Conservation (phyloP, 2,888 invertebrate species). For the Agonum fuliginosum region DNA sequence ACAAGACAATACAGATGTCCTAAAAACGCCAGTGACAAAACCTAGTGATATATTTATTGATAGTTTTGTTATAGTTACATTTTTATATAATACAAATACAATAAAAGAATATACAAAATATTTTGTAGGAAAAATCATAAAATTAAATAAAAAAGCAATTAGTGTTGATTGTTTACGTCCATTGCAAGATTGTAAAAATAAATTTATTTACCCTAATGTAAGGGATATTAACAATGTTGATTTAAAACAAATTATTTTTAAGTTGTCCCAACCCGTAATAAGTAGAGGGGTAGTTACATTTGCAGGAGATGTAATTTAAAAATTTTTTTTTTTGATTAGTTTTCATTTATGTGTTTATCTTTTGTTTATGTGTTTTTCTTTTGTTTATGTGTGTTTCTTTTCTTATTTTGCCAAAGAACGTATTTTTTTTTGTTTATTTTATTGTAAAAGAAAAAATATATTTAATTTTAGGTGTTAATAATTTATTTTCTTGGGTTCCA, state of each 20-base stretch:
- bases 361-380: no score
- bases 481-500: no score
- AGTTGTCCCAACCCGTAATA: neutral
- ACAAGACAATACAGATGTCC: neutral
- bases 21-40: neutral
- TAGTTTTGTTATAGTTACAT: constrained; percentile 1
- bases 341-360: no score
- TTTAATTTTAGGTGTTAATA: no score
- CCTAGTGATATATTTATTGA: neutral
- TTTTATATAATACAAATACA: neutral
- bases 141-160: neutral
- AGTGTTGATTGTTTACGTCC: neutral
- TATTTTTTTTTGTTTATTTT: no score
- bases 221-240: no score
- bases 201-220: constrained; percentile 1
- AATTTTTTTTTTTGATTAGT: no score
- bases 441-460: no score
- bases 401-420: no score
- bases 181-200: neutral
- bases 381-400: no score
- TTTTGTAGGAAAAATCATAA: neutral
- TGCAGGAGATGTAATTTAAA: neutral
- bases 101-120: neutral
- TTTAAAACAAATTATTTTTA: neutral
- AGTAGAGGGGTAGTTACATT: neutral